Base-by-base conservation (phyloP, 1,140 invertebrate genomes). In the Drosophila takahashii region DNA sequence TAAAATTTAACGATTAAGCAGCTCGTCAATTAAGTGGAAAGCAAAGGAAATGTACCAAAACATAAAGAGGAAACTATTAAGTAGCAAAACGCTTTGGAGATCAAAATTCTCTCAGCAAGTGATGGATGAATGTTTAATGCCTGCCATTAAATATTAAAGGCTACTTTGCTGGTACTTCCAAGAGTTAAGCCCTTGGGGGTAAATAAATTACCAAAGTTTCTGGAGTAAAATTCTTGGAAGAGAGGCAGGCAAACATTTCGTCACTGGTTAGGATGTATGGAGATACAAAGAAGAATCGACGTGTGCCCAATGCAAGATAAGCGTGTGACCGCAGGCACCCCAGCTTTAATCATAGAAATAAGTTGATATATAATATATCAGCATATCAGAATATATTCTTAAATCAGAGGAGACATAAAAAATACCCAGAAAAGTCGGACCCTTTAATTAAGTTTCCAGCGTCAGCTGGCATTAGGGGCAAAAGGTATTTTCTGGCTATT, bases 401-500 rank as follows among this genome's bases (percentile, higher is more conserved):
- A 42, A 42, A 42, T 16, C 41, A 16, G 8, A 37, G 13, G 6
- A 15, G n/a, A 15, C 18, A n/a, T 2, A 13, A 3, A n/a, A n/a
- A 29, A 48, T 15, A 9, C 22, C 26, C 4, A n/a, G n/a, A 22
- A 22, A 22, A 41, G 26, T 18, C 34, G 9, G 18, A 4, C 41
- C 1, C 70, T 58, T 84, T 84, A 83, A 83, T 83, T 79, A 79
- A 84, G 64, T 84, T 79, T 57, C 66, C 66, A 54, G 69, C 80
- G 80, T 84, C 80, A 79, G 59, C 71, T 75, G 70, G 65, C 70
- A 75, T 70, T 84, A 76, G 53, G 76, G 76, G 59, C 79, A 75
- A 70, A 62, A 32, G 59, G 64, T 79, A 69, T 47, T 62, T 47
- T 59, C 37, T 65, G 27, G 62, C 54, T 22, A 50, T 60, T 61